Evolutionary conservation across 2,113 vertebrate species (phyloP).

Genomic region (Callipepla squamata): DNA sequence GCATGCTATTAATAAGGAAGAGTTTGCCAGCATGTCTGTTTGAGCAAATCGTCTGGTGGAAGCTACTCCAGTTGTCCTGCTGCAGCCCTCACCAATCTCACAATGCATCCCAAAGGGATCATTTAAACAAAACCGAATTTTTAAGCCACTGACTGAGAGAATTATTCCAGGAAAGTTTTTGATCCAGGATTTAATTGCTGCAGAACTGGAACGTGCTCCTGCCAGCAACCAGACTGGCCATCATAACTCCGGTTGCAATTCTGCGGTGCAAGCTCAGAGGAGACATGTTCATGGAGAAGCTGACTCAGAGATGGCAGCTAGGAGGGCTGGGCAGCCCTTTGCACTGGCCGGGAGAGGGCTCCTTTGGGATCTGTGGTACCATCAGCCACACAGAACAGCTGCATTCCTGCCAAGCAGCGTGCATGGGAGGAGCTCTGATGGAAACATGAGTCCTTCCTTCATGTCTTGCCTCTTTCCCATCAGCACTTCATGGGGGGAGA

Average conservation of each 20-base stretch:
- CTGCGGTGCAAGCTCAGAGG: neutral
- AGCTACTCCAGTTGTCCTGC: neutral
- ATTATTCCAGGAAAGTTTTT: neutral
- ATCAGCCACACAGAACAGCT: neutral
- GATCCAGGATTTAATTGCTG: neutral
- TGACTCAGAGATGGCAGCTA: neutral
- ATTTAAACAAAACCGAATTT: neutral
- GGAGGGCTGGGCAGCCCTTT: neutral
- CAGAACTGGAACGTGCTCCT: rapidly evolving
- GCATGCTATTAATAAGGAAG: neutral
- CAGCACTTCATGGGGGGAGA: rapidly evolving
- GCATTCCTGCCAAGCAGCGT: neutral
- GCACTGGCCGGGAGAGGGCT: neutral
- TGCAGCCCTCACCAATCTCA: neutral
- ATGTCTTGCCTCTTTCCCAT: neutral
- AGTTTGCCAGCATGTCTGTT: rapidly evolving
- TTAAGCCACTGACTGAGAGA: neutral
- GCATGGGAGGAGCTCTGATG: neutral
- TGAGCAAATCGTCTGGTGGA: neutral
- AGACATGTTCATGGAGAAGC: neutral
- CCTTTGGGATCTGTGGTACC: neutral
- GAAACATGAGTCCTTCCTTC: neutral
- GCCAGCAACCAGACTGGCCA: rapidly evolving
- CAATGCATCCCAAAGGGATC: neutral
- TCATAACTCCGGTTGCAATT: neutral